Percentiles rank a stretch among this genome's conserved stretches.
Conservation (phyloP, 1,140 invertebrate species). For the Heliconius hermathena region DNA sequence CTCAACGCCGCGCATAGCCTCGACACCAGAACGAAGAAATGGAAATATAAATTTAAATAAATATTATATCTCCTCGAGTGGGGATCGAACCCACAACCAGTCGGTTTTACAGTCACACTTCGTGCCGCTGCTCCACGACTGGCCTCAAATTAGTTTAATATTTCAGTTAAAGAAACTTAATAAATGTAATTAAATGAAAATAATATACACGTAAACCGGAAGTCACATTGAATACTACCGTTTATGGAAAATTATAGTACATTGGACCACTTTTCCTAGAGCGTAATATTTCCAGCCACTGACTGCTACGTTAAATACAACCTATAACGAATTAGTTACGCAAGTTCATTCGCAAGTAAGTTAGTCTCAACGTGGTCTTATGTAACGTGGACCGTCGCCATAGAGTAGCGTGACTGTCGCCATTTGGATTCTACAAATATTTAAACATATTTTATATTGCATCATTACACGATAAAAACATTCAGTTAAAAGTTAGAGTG, state of each 20-base stretch:
- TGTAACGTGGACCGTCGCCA: slow-evolving; percentile 29
- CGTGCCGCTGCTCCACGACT: too few species aligned
- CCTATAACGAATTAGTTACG: slow-evolving; percentile 32
- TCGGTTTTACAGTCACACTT: too few species aligned
- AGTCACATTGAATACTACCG: not conserved
- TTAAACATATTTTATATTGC: slow-evolving; percentile 36
- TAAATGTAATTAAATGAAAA: too few species aligned
- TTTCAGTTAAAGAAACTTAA: too few species aligned
- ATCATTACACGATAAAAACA: slow-evolving; percentile 31
- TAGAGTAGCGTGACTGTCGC: slow-evolving; percentile 32
- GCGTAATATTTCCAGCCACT: not conserved
- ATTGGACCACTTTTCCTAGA: not conserved
- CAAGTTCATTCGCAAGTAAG: slow-evolving; percentile 13
- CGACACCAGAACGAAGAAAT: too few species aligned
- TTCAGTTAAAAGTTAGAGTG: not conserved
- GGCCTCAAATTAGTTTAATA: too few species aligned
- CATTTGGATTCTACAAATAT: slow-evolving; percentile 40
- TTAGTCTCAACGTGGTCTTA: slow-evolving; percentile 29
- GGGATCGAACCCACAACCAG: too few species aligned
- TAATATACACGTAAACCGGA: too few species aligned
- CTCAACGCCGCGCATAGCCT: too few species aligned
- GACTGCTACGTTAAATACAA: slow-evolving; percentile 20
- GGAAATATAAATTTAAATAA: too few species aligned
- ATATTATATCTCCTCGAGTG: too few species aligned
- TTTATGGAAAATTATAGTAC: not conserved